These are phyloP conservation scores for Pseudorhombus dupliciocellatus DNA, from an alignment of 2,113 vertebrate species.

Conservation along the genomic window DNA sequence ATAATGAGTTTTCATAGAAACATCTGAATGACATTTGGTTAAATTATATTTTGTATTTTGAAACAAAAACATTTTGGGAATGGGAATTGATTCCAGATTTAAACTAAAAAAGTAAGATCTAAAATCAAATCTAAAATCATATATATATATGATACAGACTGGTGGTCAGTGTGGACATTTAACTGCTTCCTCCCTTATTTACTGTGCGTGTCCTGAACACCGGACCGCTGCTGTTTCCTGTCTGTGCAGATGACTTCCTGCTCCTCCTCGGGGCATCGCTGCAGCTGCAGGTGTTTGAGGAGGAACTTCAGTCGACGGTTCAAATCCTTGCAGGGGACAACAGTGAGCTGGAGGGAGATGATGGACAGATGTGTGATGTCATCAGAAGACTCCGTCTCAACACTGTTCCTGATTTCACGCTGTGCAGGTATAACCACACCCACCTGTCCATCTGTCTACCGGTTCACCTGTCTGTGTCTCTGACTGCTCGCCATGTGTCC, in stretches of 20 bases:
- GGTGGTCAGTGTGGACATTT: too few relatives aligned
- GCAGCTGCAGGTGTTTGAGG: slow-evolving; percentile 93
- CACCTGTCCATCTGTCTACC: background rate
- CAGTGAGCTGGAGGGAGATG: slow-evolving; percentile 84
- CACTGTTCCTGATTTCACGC: slow-evolving; percentile 92
- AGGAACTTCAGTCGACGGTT: slow-evolving; percentile 87
- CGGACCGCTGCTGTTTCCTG: background rate
- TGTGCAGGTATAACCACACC: slow-evolving; percentile 46
- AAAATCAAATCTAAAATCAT: too few relatives aligned
- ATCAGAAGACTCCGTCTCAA: slow-evolving; percentile 84
- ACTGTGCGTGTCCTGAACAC: background rate
- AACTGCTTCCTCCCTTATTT: background rate
- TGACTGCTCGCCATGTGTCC: slow-evolving; percentile 10
- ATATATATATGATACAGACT: too few relatives aligned
- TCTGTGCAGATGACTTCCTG: slow-evolving; percentile 89
- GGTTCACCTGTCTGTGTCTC: background rate
- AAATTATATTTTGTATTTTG: too few relatives aligned
- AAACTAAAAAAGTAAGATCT: too few relatives aligned
- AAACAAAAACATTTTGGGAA: too few relatives aligned
- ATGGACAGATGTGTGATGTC: slow-evolving; percentile 66
- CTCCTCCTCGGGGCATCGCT: slow-evolving; percentile 91
- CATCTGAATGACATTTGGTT: too few relatives aligned
- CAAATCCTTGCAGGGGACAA: slow-evolving; percentile 92
- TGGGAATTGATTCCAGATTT: too few relatives aligned
- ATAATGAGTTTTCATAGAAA: background rate